Evolutionary conservation across 2,113 vertebrate genomes (phyloP).

Genomic region (Strix aluco): DNA sequence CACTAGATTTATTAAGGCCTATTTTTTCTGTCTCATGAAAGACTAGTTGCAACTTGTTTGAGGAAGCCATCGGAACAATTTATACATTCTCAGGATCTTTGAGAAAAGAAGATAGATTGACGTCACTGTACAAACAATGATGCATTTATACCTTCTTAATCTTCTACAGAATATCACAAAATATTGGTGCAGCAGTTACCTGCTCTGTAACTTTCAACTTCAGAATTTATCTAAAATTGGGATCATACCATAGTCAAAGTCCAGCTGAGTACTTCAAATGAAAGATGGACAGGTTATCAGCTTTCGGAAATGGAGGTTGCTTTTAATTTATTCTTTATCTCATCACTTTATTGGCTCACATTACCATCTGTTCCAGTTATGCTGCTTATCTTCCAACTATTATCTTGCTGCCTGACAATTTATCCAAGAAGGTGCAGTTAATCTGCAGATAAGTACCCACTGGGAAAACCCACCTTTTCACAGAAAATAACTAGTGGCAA

Average conservation of each 20-base stretch:
- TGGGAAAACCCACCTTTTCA: background rate
- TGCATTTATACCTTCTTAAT: background rate
- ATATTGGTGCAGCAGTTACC: background rate
- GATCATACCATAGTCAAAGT: background rate
- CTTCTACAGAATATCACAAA: background rate
- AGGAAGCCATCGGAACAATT: background rate
- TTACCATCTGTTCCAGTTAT: background rate
- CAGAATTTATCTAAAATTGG: background rate
- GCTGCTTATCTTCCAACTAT: background rate
- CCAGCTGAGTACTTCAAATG: background rate
- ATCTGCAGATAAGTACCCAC: background rate
- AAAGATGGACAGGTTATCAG: background rate
- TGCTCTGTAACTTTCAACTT: background rate
- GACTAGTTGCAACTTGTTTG: slow-evolving; percentile 14
- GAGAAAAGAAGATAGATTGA: background rate
- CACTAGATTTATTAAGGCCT: slow-evolving; percentile 9
- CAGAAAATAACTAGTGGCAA: background rate
- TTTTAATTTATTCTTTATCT: background rate
- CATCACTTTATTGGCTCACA: background rate
- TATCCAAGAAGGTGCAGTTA: background rate
- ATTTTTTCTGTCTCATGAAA: background rate
- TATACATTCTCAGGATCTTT: background rate
- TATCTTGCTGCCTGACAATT: background rate
- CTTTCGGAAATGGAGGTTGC: background rate
- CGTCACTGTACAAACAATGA: background rate